Percentiles rank a stretch among this genome's conserved stretches.
phyloP scores from a whole-genome alignment of 2,888 invertebrate species.

The Hypena proboscidalis region DNA sequence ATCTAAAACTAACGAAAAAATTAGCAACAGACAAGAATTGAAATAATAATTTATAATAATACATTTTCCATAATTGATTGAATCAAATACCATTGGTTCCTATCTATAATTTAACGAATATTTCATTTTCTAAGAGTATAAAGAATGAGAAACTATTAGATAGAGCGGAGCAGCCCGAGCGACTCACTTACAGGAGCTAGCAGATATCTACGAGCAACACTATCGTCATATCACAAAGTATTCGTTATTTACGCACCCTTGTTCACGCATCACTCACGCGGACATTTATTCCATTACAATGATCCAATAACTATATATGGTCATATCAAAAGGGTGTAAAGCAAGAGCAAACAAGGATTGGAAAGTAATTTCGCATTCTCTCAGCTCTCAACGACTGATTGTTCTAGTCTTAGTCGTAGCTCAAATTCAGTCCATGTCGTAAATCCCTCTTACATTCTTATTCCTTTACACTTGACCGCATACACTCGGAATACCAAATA shows the following conservation, averaged over 20 bases:
- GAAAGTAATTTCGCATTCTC: no score
- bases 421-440: no score
- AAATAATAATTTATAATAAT: slow-evolving; percentile 33
- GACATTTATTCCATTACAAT: no score
- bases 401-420: no score
- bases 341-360: no score
- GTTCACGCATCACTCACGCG: neutral
- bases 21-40: slow-evolving; percentile 21
- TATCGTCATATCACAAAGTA: slow-evolving; percentile 10
- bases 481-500: no score
- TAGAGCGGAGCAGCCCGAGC: slow-evolving; percentile 10
- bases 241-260: neutral
- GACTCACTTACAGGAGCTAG: neutral
- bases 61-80: slow-evolving; percentile 28
- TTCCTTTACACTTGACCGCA: no score
- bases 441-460: no score
- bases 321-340: no score
- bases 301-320: no score
- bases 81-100: slow-evolving; percentile 29
- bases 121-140: slow-evolving; percentile 26
- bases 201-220: slow-evolving; percentile 13
- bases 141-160: slow-evolving; percentile 21
- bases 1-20: slow-evolving; percentile 24
- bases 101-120: slow-evolving; percentile 26
- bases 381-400: no score